Evolutionary conservation across 30 jellyfish, hydroid and myxozoan species (phyloP).

Genomic region (Aurelia aurita): DNA sequence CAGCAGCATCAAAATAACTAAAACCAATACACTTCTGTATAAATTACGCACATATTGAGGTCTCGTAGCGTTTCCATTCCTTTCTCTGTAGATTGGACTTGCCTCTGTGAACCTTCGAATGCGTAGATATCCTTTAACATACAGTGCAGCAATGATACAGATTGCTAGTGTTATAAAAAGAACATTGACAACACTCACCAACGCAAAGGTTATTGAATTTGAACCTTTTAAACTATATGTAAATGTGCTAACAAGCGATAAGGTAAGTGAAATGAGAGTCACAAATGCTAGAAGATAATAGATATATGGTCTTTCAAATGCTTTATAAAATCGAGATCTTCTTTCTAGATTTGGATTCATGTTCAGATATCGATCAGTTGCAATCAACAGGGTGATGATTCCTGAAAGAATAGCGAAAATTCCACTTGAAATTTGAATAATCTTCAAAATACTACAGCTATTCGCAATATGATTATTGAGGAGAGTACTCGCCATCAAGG

Average conservation of each 20-base stretch:
- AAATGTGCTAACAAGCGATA: no score
- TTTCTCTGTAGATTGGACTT: slow-evolving; percentile 7
- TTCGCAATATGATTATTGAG: no score
- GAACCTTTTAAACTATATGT: no score
- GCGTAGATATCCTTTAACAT: slow-evolving; percentile 4
- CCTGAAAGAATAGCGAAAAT: no score
- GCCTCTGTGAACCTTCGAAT: not conserved
- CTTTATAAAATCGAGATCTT: not conserved
- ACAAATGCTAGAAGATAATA: not conserved
- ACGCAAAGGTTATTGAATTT: no score
- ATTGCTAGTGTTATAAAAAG: not conserved
- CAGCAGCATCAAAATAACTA: not conserved
- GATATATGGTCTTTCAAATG: not conserved
- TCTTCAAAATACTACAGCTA: no score
- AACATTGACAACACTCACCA: no score
- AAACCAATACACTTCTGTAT: not conserved
- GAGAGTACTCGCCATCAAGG: not conserved
- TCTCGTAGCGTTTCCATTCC: not conserved
- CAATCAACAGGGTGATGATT: not conserved
- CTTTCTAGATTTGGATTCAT: slow-evolving; percentile 8
- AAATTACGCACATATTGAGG: slow-evolving; percentile 11
- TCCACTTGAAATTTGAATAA: no score
- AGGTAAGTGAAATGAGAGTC: no score
- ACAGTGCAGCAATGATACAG: not conserved
- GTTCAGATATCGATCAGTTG: slow-evolving; percentile 19